Conservation (phyloP, 2,113 vertebrate species). For the Erpornis zantholeuca region DNA sequence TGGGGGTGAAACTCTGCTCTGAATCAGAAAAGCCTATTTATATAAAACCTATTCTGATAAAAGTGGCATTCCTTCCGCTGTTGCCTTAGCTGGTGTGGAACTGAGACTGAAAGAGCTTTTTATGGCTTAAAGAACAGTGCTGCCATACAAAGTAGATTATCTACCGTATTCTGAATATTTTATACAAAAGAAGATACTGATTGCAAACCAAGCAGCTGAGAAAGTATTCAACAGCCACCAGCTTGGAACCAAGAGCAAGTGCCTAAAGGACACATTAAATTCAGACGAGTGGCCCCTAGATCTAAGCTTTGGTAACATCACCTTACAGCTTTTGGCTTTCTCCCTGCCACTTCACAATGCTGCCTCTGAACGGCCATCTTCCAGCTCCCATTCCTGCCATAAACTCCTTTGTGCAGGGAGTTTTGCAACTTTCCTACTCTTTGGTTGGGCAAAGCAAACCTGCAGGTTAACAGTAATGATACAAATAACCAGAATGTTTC, state of each 20-base stretch:
- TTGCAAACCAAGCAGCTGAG: background rate
- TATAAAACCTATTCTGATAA: conserved; percentile 18
- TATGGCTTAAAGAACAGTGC: conserved; percentile 1
- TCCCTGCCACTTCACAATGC: background rate
- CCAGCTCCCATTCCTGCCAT: background rate
- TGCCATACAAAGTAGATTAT: background rate
- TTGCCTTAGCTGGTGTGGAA: background rate
- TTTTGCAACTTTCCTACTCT: background rate
- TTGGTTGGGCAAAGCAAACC: background rate
- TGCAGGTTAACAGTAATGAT: background rate
- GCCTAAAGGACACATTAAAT: background rate
- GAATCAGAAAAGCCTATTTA: conserved; percentile 36
- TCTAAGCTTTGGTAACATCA: background rate
- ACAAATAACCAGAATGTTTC: background rate
- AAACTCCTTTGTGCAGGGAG: background rate
- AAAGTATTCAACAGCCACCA: background rate
- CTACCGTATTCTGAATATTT: background rate
- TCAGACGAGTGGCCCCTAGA: background rate
- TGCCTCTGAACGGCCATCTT: background rate
- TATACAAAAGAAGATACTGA: background rate
- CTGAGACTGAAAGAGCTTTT: conserved; percentile 23
- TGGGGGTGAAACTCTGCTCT: background rate
- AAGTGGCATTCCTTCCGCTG: conserved; percentile 17
- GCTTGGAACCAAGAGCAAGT: background rate
- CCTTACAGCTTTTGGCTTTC: background rate